These are phyloP conservation scores for Poecilus cupreus DNA, from an alignment of 2,888 invertebrate genomes.

Conservation along the genomic window DNA sequence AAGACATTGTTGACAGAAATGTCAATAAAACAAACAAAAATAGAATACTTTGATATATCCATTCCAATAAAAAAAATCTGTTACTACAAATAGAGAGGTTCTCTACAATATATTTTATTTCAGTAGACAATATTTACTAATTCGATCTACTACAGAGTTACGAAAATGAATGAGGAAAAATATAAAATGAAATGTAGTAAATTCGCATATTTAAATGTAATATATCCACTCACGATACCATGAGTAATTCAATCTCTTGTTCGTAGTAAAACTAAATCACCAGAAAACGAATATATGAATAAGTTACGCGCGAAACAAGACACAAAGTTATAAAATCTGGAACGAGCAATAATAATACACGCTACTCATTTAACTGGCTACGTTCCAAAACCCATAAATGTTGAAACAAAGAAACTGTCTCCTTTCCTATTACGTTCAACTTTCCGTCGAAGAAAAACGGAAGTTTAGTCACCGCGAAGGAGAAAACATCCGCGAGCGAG, in stretches of 20 bases:
- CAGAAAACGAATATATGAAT: slow-evolving; percentile 38
- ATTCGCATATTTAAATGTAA: slow-evolving; percentile 20
- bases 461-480: background rate
- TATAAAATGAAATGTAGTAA: background rate
- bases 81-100: too few relatives aligned
- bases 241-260: slow-evolving; percentile 27
- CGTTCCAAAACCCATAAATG: slow-evolving; percentile 42
- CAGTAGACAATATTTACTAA: too few relatives aligned
- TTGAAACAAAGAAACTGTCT: slow-evolving; percentile 31
- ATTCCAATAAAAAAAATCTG: too few relatives aligned
- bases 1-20: too few relatives aligned
- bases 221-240: background rate
- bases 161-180: too few relatives aligned
- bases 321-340: slow-evolving; percentile 38
- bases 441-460: background rate
- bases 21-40: too few relatives aligned
- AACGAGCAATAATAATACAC: slow-evolving; percentile 16
- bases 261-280: slow-evolving; percentile 33
- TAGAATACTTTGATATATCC: too few relatives aligned
- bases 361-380: slow-evolving; percentile 25
- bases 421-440: slow-evolving; percentile 21
- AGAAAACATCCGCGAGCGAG: background rate
- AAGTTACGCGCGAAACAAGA: slow-evolving; percentile 30
- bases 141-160: too few relatives aligned
- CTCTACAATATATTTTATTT: too few relatives aligned